Evolutionary conservation across 1,140 invertebrate species (phyloP).

Genomic region (Leptonema lineaticorne): DNA sequence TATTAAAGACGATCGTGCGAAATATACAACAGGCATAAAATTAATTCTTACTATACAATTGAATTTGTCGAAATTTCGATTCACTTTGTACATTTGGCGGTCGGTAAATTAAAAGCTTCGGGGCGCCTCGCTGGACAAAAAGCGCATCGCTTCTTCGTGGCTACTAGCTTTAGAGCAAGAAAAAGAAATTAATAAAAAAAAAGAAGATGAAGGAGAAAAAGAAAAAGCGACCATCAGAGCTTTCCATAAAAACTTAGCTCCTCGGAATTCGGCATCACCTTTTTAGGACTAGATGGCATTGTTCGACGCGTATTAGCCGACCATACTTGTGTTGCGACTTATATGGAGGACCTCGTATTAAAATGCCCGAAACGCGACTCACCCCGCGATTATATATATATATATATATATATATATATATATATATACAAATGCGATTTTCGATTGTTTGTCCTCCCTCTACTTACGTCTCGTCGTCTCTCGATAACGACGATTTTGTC

Average conservation of each 20-base stretch:
- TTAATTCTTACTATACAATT: too few relatives aligned
- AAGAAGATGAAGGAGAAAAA: too few relatives aligned
- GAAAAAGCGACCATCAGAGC: slow-evolving; percentile 7
- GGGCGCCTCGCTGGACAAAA: not conserved
- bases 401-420: not conserved
- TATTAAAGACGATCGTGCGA: too few relatives aligned
- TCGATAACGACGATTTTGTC: too few relatives aligned
- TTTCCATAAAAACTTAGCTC: slow-evolving; percentile 23
- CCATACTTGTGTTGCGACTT: not conserved
- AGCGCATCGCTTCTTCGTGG: not conserved
- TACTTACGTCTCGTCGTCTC: too few relatives aligned
- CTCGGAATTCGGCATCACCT: slow-evolving; percentile 29
- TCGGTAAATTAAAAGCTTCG: not conserved
- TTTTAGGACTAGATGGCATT: slow-evolving; percentile 33
- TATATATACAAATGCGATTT: not conserved
- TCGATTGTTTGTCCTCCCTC: too few relatives aligned
- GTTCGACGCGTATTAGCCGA: slow-evolving; percentile 20
- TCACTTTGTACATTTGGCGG: too few relatives aligned
- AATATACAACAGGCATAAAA: too few relatives aligned
- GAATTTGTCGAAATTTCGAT: too few relatives aligned
- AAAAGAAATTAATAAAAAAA: too few relatives aligned
- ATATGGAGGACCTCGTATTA: not conserved
- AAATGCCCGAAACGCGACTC: not conserved
- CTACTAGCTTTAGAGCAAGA: not conserved
- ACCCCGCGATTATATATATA: not conserved